Evolutionary conservation across 2,113 vertebrate species (phyloP).

Genomic region (Crotalus viridis): DNA sequence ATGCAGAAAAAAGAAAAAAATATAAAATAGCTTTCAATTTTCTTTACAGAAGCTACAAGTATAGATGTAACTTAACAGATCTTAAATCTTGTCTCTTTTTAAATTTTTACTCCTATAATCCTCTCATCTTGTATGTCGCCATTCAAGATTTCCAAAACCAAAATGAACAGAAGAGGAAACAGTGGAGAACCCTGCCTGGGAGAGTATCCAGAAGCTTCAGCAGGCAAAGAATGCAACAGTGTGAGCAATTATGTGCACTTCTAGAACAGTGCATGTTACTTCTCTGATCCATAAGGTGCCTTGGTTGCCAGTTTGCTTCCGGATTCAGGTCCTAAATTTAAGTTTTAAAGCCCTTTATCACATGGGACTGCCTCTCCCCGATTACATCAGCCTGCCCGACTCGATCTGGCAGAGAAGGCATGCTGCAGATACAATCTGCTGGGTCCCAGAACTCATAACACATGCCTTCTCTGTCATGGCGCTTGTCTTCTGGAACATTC

Average conservation of each 20-base stretch:
- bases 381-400: neutral
- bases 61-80: too few relatives aligned
- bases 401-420: neutral
- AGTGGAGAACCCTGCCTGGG: neutral
- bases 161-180: too few relatives aligned
- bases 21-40: too few relatives aligned
- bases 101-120: too few relatives aligned
- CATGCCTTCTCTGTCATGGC: neutral
- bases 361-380: neutral
- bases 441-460: neutral
- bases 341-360: neutral
- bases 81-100: too few relatives aligned
- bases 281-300: neutral
- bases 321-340: neutral
- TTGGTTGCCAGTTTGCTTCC: neutral
- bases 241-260: neutral
- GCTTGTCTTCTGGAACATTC: neutral
- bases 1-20: too few relatives aligned
- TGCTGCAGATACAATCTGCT: neutral
- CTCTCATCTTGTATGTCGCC: too few relatives aligned
- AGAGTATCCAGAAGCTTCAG: neutral
- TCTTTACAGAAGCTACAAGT: too few relatives aligned
- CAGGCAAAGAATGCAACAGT: neutral
- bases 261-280: neutral
- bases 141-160: too few relatives aligned